Evolutionary conservation across 1,140 invertebrate species (phyloP), one percentile per base, ranked within the genome.

Genomic region (Brachionus paranguensis): DNA sequence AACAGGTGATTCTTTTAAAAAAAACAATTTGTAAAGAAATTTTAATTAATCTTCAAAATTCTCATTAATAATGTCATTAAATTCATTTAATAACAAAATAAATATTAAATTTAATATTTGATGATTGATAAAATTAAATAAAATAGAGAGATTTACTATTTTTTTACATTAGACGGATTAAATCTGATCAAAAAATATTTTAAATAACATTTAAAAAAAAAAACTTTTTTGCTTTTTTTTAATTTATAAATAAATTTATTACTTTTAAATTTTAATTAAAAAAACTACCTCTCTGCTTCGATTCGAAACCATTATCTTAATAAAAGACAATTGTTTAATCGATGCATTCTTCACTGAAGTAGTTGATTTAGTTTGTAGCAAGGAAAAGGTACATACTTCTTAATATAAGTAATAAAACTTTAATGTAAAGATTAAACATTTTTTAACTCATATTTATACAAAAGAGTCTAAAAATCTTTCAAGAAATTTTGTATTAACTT

Each of bases 361-460:
- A 72, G 68, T 72, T 33, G 2, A 17, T 20, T 17, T 1, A n/a
- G 17, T 45, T 41, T 60, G 8, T 8, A 60, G 3, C 5, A 41
- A 43, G 33, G 20, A 45, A 72, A n/a, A 72, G 41, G 43, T 72
- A 72, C 68, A 72, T 72, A 72, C 68, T 72, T 72, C 41, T 72
- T 72, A 20, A 3, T 72, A n/a, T 72, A 72, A 72, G 68, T 72
- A 20, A 20, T 41, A 72, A 72, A 72, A 41, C 37, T 70, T 29
- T 72, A 45, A 7, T 17, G 33, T 41, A 8, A 43, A 7, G 14
- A 10, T 20, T 72, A 45, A 72, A 43, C 10, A 17, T n/a, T 47
- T 17, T 20, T 37, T 24, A 29, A 68, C 12, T 27, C 4, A 68
- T 37, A 29, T 33, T 68, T 33, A 14, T 33, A 6, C 1, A 37